Evolutionary conservation across 2,113 vertebrate species (phyloP).

Genomic region (Trematomus loennbergii): DNA sequence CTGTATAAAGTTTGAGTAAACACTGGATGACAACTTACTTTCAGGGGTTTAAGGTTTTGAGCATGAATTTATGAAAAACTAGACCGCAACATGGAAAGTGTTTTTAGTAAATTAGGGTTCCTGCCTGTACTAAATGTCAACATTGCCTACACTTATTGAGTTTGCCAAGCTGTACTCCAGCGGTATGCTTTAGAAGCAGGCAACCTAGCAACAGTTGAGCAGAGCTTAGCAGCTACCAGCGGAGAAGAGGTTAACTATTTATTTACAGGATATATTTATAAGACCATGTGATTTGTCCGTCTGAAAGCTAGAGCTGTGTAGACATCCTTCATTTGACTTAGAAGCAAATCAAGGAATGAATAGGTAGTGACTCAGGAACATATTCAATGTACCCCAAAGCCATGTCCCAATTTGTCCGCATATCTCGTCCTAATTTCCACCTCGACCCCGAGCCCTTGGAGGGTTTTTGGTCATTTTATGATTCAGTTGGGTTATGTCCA

Average conservation of each 20-base stretch:
- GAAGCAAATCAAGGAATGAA: constrained; percentile 27
- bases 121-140: not conserved
- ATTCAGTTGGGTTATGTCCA: constrained; percentile 33
- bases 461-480: constrained; percentile 45
- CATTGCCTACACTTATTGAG: not conserved
- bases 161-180: not conserved
- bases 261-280: not conserved
- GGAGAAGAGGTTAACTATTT: not conserved
- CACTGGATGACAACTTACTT: constrained; percentile 33
- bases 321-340: constrained; percentile 23
- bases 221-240: not conserved
- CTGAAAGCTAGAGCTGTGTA: not conserved
- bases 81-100: not conserved
- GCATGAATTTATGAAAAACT: constrained; percentile 1
- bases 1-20: constrained; percentile 39
- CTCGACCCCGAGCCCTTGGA: constrained; percentile 32
- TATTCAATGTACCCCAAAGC: constrained; percentile 47
- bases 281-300: not conserved
- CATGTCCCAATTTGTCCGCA: constrained; percentile 55
- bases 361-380: constrained; percentile 51
- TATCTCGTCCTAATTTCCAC: constrained; percentile 46
- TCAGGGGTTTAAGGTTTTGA: constrained; percentile 3
- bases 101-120: not conserved
- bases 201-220: not conserved
- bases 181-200: not conserved